These are phyloP conservation scores for Drosophila truncata DNA, from an alignment of 1,140 invertebrate species.

Conservation along the genomic window DNA sequence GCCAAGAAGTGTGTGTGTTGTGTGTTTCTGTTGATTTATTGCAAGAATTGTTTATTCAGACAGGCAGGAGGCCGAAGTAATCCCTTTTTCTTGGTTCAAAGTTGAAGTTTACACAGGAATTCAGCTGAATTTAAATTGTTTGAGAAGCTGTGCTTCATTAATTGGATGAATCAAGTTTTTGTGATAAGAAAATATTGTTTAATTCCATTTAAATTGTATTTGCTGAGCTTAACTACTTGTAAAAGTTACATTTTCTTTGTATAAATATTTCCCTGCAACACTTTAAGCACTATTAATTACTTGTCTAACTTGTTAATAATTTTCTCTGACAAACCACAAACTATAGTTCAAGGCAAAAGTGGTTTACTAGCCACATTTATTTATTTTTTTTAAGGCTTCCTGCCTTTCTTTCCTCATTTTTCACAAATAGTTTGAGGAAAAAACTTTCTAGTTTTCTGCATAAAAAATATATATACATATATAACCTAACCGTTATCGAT, in stretches of 20 bases:
- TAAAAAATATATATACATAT: conserved; percentile 23
- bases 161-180: background rate
- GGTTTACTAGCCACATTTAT: background rate
- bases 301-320: too few relatives aligned
- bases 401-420: background rate
- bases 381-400: conserved; percentile 5
- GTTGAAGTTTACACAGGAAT: conserved; percentile 6
- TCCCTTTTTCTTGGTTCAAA: background rate
- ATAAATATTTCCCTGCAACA: background rate
- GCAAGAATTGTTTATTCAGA: conserved; percentile 21
- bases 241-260: background rate
- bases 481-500: conserved; percentile 48
- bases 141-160: conserved; percentile 17
- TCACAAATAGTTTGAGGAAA: conserved; percentile 5
- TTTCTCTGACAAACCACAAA: conserved; percentile 4
- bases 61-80: conserved; percentile 8
- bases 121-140: conserved; percentile 27
- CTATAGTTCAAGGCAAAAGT: conserved; percentile 15
- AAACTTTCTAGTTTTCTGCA: conserved; percentile 37
- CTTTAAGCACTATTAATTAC: background rate
- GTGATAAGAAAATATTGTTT: background rate
- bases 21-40: conserved; percentile 37
- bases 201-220: conserved; percentile 1
- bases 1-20: conserved; percentile 7
- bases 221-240: background rate